Evolutionary conservation across 1,140 invertebrate species (phyloP).

Genomic region (Pseudoatta argentina): DNA sequence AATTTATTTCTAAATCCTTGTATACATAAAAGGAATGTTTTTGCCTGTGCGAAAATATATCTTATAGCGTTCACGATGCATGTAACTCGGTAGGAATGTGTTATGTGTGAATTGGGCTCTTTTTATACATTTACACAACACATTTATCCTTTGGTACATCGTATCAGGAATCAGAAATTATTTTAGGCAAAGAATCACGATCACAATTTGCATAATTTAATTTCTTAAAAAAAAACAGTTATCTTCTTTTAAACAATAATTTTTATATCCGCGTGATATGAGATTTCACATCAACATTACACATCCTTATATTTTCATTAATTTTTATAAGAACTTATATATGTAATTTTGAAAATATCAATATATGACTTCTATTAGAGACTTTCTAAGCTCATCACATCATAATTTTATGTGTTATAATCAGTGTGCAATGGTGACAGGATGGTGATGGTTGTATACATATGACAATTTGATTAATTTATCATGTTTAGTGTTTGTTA

Average conservation of each 20-base stretch:
- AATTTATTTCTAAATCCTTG: conserved; percentile 82
- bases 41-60: conserved; percentile 32
- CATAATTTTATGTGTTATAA: conserved; percentile 47
- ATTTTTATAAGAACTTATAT: conserved; percentile 17
- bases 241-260: not conserved
- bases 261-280: not conserved
- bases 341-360: not conserved
- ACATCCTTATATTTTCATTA: not conserved
- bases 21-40: conserved; percentile 64
- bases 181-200: not conserved
- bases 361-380: not conserved
- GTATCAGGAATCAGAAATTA: not conserved
- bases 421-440: conserved; percentile 69
- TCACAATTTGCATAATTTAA: conserved; percentile 5
- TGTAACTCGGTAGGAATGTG: conserved; percentile 61
- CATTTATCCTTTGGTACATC: conserved; percentile 3
- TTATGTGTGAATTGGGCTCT: conserved; percentile 64
- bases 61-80: conserved; percentile 62
- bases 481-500: conserved; percentile 85
- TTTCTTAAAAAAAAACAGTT: not conserved
- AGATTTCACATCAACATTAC: conserved; percentile 8
- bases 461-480: conserved; percentile 77
- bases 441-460: conserved; percentile 76
- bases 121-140: conserved; percentile 34
- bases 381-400: conserved; percentile 20